Evolutionary conservation across 1,140 invertebrate species (phyloP).

Genomic region (Aethina tumida): DNA sequence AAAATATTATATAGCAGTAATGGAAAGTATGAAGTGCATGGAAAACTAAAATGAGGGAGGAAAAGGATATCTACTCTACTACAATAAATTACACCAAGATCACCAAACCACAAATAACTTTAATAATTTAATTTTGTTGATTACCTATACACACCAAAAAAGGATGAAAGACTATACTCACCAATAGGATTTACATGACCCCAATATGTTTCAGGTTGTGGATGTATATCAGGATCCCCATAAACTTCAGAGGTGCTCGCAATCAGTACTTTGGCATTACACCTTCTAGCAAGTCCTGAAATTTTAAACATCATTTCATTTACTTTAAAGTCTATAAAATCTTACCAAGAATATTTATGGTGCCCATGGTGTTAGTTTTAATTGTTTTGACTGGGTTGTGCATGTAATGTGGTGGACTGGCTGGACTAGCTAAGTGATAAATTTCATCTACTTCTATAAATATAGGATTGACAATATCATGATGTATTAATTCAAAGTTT

Average conservation of each 20-base stretch:
- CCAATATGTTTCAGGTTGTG: conserved; percentile 94
- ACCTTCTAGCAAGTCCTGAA: conserved; percentile 70
- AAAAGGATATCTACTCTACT: too few species aligned
- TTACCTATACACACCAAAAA: too few species aligned
- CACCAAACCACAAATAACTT: too few species aligned
- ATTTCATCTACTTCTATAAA: conserved; percentile 99
- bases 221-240: conserved; percentile 94
- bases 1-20: too few species aligned
- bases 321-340: background rate
- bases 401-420: conserved; percentile 99
- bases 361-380: conserved; percentile 97
- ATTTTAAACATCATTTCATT: too few species aligned
- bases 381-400: conserved; percentile 99
- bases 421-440: conserved; percentile 97
- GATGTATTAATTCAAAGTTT: conserved; percentile 98
- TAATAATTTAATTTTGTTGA: too few species aligned
- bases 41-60: too few species aligned
- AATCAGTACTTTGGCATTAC: conserved; percentile 88
- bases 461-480: conserved; percentile 97
- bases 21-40: too few species aligned
- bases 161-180: conserved; percentile 36
- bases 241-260: conserved; percentile 99
- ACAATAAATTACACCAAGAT: too few species aligned
- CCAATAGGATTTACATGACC: conserved; percentile 99
- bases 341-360: conserved; percentile 95